Conservation (phyloP, 2,888 invertebrate species). For the Maniola hyperantus region DNA sequence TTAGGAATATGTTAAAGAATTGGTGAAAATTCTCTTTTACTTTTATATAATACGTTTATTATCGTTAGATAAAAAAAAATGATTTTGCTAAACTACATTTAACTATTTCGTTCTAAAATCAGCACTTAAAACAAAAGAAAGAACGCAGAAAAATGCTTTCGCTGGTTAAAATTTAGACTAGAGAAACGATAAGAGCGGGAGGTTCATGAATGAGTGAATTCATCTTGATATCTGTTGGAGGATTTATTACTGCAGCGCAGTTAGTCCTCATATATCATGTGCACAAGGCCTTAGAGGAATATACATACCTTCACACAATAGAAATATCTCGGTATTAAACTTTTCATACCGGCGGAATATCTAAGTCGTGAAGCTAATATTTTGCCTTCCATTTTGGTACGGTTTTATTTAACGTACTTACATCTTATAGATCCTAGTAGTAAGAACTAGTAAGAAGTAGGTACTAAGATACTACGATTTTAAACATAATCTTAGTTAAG, state of each 20-base stretch:
- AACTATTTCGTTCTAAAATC: neutral
- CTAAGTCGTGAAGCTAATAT: slow-evolving; percentile 9
- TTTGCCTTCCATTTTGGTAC: slow-evolving; percentile 1
- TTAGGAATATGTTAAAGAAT: too few species aligned
- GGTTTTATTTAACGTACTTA: neutral
- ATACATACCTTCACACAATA: slow-evolving; percentile 28
- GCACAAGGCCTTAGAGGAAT: slow-evolving; percentile 31
- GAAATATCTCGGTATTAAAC: slow-evolving; percentile 24
- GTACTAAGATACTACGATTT: too few species aligned
- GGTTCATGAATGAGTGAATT: slow-evolving; percentile 39
- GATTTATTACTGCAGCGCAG: slow-evolving; percentile 40
- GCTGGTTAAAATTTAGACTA: slow-evolving; percentile 30
- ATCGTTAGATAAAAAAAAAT: too few species aligned
- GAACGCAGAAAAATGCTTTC: slow-evolving; percentile 18
- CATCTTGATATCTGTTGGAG: slow-evolving; percentile 39
- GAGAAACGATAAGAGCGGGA: slow-evolving; percentile 30
- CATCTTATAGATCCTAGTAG: neutral
- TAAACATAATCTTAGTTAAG: neutral
- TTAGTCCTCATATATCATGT: slow-evolving; percentile 38
- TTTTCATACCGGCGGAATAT: slow-evolving; percentile 14
- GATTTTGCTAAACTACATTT: neutral
- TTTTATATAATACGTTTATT: too few species aligned
- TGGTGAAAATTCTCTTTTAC: too few species aligned
- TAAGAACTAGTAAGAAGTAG: too few species aligned
- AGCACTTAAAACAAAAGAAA: neutral